phyloP scores from a whole-genome alignment of 1,140 invertebrate genomes.

The Gryon sp. region DNA sequence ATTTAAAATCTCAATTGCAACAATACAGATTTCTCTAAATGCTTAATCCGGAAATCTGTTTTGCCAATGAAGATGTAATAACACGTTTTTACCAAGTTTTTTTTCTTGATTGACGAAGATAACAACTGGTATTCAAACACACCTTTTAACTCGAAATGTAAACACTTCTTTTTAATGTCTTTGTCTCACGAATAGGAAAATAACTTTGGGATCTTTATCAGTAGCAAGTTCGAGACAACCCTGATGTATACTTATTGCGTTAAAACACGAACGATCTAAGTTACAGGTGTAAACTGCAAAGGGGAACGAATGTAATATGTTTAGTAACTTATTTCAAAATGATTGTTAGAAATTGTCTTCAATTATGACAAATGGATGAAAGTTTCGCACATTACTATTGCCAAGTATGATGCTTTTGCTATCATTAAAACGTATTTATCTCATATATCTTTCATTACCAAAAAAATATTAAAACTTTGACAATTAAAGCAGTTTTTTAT shows the following conservation, averaged over 20 bases:
- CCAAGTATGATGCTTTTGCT: neutral
- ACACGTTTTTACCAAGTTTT: neutral
- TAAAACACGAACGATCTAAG: constrained; percentile 50
- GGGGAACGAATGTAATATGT: constrained; percentile 25
- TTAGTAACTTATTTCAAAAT: constrained; percentile 38
- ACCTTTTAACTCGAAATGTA: constrained; percentile 39
- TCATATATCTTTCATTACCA: too few species aligned
- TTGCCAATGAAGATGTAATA: neutral
- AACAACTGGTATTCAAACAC: constrained; percentile 15
- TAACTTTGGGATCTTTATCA: constrained; percentile 51
- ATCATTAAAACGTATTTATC: too few species aligned
- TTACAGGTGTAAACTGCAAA: constrained; percentile 47
- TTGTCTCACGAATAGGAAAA: constrained; percentile 54
- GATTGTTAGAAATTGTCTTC: constrained; percentile 19
- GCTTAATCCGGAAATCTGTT: too few species aligned
- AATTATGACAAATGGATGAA: constrained; percentile 22
- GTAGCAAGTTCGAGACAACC: constrained; percentile 15
- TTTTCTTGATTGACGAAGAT: constrained; percentile 25
- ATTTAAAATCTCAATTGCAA: too few species aligned
- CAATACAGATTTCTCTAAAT: too few species aligned
- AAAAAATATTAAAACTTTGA: too few species aligned
- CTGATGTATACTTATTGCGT: constrained; percentile 35
- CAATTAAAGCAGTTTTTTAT: too few species aligned
- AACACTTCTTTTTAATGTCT: constrained; percentile 53
- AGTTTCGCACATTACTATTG: neutral